Percentiles rank a stretch among this genome's conserved stretches.
Conservation (phyloP, 2,797 vertebrate genomes). For the Nyctibius grandis region DNA sequence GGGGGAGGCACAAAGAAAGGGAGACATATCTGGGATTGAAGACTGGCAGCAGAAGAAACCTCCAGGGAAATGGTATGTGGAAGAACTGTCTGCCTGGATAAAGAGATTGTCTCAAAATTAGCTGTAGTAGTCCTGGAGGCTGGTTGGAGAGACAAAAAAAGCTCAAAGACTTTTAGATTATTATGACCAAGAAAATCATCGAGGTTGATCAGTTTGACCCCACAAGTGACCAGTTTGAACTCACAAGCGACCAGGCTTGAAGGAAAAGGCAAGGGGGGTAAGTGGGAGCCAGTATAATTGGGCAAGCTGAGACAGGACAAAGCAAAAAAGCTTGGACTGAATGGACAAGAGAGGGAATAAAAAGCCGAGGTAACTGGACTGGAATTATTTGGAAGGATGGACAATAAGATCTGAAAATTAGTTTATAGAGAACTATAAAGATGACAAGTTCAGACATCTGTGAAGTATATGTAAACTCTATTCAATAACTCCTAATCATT, state of each 20-base stretch:
- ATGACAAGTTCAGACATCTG: background rate
- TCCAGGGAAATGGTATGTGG: background rate
- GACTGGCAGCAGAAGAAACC: background rate
- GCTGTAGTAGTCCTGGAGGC: background rate
- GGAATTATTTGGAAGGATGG: background rate
- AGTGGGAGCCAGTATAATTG: background rate
- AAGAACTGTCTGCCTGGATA: conserved; percentile 27
- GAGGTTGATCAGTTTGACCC: background rate
- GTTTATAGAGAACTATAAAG: background rate
- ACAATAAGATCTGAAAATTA: background rate
- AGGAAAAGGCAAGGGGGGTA: background rate
- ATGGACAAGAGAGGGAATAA: background rate
- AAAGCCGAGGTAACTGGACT: background rate
- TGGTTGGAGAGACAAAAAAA: background rate
- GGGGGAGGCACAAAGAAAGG: background rate
- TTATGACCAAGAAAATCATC: background rate
- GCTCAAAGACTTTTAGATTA: background rate
- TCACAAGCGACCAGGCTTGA: background rate
- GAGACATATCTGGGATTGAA: background rate
- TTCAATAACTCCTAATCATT: background rate
- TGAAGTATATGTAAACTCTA: background rate
- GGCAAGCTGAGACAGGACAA: background rate
- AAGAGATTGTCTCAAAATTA: background rate
- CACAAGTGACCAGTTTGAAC: background rate
- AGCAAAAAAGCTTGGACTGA: background rate